Conservation (phyloP, 2,888 invertebrate genomes). For the Tortricodes alternella region DNA sequence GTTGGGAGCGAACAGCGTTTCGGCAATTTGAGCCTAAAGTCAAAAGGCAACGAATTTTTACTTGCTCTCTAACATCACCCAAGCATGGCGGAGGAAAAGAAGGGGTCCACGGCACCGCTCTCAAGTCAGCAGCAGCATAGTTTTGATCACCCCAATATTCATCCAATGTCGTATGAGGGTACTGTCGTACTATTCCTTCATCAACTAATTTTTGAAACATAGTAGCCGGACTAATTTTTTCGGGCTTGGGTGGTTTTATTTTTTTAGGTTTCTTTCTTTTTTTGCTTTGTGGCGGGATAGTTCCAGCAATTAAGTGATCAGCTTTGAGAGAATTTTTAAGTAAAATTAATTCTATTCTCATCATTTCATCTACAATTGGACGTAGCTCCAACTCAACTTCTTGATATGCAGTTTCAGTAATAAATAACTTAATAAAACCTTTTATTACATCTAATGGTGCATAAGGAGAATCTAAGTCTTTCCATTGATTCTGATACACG, state of each 20-base stretch:
- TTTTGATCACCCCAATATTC: slow-evolving; percentile 88
- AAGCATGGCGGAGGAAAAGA: slow-evolving; percentile 77
- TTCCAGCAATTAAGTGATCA: slow-evolving; percentile 53
- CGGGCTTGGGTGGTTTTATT: slow-evolving; percentile 83
- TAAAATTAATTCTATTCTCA: slow-evolving; percentile 81
- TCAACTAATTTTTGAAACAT: slow-evolving; percentile 88
- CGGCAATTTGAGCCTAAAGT: slow-evolving; percentile 76
- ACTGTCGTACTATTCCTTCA: slow-evolving; percentile 86
- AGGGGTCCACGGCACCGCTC: slow-evolving; percentile 68
- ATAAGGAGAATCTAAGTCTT: slow-evolving; percentile 61
- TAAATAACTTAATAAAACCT: slow-evolving; percentile 84
- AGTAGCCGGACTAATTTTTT: slow-evolving; percentile 83
- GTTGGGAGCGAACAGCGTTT: slow-evolving; percentile 80
- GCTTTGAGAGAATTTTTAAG: slow-evolving; percentile 79
- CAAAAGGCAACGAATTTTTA: slow-evolving; percentile 84
- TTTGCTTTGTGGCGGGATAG: slow-evolving; percentile 45
- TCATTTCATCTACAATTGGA: slow-evolving; percentile 86
- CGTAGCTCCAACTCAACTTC: slow-evolving; percentile 86
- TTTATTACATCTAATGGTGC: slow-evolving; percentile 82
- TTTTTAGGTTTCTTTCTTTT: slow-evolving; percentile 69
- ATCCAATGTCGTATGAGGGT: slow-evolving; percentile 81
- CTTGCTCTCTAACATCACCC: slow-evolving; percentile 84
- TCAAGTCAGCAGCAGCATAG: slow-evolving; percentile 81
- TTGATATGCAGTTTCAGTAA: slow-evolving; percentile 85
- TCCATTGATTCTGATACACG: slow-evolving; percentile 64